Conservation (phyloP, 2,797 vertebrate species). For the Carcharodon carcharias region DNA sequence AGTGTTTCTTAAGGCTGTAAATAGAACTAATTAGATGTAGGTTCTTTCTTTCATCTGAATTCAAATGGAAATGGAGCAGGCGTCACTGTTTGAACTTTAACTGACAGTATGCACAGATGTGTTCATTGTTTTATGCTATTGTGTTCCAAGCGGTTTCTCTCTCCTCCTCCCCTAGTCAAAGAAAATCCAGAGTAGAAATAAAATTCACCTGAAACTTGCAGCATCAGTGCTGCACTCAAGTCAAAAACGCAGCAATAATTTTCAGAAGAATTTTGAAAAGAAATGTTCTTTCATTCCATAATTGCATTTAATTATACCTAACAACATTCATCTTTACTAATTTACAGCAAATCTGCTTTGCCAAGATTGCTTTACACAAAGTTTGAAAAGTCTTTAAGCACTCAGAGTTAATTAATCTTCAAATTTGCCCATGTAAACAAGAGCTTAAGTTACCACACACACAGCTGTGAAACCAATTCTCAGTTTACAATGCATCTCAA, state of each 20-base stretch:
- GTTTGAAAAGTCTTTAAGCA: constrained; percentile 23
- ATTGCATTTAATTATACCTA: constrained; percentile 29
- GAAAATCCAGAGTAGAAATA: background rate
- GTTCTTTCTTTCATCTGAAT: background rate
- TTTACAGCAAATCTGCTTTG: constrained; percentile 22
- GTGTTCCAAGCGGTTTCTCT: background rate
- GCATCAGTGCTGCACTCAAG: background rate
- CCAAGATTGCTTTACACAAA: constrained; percentile 9
- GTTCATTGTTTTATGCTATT: background rate
- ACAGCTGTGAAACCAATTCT: constrained; percentile 33
- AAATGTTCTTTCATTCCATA: constrained; percentile 15
- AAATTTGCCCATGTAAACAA: constrained; percentile 24
- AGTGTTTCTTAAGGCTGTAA: background rate
- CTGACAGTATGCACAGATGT: background rate
- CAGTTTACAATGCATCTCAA: constrained; percentile 30
- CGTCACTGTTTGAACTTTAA: background rate
- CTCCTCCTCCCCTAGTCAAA: background rate
- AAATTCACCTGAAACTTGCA: background rate
- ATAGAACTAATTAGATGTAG: background rate
- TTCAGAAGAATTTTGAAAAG: background rate
- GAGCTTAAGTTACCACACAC: constrained; percentile 33
- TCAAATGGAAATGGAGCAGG: background rate
- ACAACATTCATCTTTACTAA: constrained; percentile 21
- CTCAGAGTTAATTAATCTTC: constrained; percentile 35
- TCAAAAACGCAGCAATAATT: background rate